phyloP scores from a whole-genome alignment of 2,888 invertebrate species.

The Iselma pallidipennis region DNA sequence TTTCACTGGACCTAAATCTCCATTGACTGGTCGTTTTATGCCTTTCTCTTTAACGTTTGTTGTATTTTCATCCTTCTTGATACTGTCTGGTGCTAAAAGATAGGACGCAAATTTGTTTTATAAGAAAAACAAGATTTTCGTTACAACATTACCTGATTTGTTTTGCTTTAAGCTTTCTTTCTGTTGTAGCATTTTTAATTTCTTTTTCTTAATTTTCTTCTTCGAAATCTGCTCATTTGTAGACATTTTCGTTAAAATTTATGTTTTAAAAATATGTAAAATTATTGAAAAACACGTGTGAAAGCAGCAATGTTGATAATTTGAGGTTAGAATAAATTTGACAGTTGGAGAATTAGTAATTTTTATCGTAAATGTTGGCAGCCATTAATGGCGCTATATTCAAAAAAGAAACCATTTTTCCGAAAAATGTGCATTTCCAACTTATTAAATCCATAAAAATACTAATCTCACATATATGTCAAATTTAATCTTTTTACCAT shows the following conservation, averaged over 20 bases:
- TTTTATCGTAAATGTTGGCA: too few relatives aligned
- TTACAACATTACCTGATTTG: slow-evolving; percentile 31
- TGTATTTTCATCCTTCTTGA: slow-evolving; percentile 12
- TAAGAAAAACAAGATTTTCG: background rate
- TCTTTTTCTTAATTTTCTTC: slow-evolving; percentile 75
- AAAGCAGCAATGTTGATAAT: background rate
- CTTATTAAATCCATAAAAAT: too few relatives aligned
- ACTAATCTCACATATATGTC: too few relatives aligned
- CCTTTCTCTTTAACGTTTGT: slow-evolving; percentile 32
- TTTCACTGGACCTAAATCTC: slow-evolving; percentile 39
- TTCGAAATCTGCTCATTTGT: background rate
- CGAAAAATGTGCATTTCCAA: too few relatives aligned
- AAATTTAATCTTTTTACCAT: too few relatives aligned
- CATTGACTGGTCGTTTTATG: slow-evolving; percentile 43
- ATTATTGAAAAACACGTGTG: background rate
- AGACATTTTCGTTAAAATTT: background rate
- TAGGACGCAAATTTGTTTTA: background rate
- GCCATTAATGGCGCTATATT: too few relatives aligned
- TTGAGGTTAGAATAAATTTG: background rate
- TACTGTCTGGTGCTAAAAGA: slow-evolving; percentile 6
- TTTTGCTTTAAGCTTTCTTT: slow-evolving; percentile 57
- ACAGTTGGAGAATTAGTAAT: too few relatives aligned
- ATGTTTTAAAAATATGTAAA: background rate
- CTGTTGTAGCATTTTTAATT: slow-evolving; percentile 63
- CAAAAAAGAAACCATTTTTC: too few relatives aligned